A percentile compares a stretch with the other conserved stretches of the same genome.
phyloP scores from a whole-genome alignment of 1,140 invertebrate genomes.

The Zaprionus ghesquierei region DNA sequence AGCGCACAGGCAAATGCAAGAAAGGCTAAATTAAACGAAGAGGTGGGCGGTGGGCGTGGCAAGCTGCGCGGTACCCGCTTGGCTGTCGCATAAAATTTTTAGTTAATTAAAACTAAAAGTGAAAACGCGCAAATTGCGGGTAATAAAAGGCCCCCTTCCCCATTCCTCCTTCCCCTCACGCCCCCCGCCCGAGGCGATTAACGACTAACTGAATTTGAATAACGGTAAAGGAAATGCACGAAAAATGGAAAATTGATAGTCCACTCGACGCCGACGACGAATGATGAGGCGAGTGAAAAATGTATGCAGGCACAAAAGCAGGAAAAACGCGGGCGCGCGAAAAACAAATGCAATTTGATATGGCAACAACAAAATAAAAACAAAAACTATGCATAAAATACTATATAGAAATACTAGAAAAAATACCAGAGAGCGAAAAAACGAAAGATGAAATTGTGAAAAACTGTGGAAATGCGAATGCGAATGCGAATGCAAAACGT shows the following conservation, averaged over 20 bases:
- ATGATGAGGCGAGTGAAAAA: slow-evolving; percentile 8
- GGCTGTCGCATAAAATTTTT: slow-evolving; percentile 58
- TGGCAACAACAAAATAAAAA: slow-evolving; percentile 60
- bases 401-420: background rate
- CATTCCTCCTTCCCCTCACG: too few relatives aligned
- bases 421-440: slow-evolving; percentile 8
- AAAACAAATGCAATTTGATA: slow-evolving; percentile 70
- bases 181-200: slow-evolving; percentile 31
- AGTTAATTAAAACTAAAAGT: slow-evolving; percentile 80
- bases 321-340: slow-evolving; percentile 14
- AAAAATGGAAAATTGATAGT: slow-evolving; percentile 30
- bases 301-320: slow-evolving; percentile 13
- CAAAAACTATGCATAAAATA: slow-evolving; percentile 3
- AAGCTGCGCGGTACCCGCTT: background rate
- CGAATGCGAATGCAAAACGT: slow-evolving; percentile 40
- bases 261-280: background rate
- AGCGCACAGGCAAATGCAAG: background rate
- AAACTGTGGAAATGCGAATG: slow-evolving; percentile 43
- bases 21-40: background rate
- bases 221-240: slow-evolving; percentile 15
- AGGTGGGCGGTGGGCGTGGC: background rate
- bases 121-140: slow-evolving; percentile 75
- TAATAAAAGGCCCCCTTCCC: slow-evolving; percentile 73
- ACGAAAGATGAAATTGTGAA: slow-evolving; percentile 22
- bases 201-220: slow-evolving; percentile 57